A percentile compares a stretch with the other conserved stretches of the same genome.
Conservation (phyloP, 2,888 invertebrate species). For the Rutpela maculata region DNA sequence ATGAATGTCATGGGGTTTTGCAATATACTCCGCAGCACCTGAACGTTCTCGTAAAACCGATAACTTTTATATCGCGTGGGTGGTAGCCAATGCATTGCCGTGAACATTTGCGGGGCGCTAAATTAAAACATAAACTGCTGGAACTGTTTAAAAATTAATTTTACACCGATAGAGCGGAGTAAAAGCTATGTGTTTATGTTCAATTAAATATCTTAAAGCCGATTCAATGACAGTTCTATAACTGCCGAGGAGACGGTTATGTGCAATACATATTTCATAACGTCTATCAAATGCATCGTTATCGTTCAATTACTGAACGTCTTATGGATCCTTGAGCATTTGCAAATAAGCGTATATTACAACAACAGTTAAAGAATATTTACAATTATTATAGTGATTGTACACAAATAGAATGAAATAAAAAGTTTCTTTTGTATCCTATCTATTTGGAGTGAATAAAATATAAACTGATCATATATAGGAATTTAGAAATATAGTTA, state of each 20-base stretch:
- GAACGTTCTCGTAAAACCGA: slow-evolving; percentile 45
- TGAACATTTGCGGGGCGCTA: slow-evolving; percentile 44
- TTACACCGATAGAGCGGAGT: slow-evolving; percentile 17
- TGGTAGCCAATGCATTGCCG: slow-evolving; percentile 44
- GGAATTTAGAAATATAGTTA: too few species aligned
- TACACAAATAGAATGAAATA: too few species aligned
- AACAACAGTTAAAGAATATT: neutral
- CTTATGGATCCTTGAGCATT: neutral
- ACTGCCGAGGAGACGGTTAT: slow-evolving; percentile 8
- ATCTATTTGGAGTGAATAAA: too few species aligned
- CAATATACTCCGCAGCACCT: slow-evolving; percentile 53
- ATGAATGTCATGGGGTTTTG: slow-evolving; percentile 60
- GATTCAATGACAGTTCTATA: slow-evolving; percentile 13
- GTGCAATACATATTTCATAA: slow-evolving; percentile 21
- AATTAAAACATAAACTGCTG: slow-evolving; percentile 49
- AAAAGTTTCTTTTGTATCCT: too few species aligned
- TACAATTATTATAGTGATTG: neutral
- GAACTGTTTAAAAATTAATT: slow-evolving; percentile 30
- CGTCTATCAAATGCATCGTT: slow-evolving; percentile 10
- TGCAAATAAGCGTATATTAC: neutral
- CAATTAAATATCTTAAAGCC: slow-evolving; percentile 37
- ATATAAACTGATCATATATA: too few species aligned
- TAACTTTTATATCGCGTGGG: slow-evolving; percentile 50
- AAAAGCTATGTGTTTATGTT: slow-evolving; percentile 38
- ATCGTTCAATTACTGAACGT: neutral